Conservation (phyloP, 2,113 vertebrate species). For the Megaceryle maxima region DNA sequence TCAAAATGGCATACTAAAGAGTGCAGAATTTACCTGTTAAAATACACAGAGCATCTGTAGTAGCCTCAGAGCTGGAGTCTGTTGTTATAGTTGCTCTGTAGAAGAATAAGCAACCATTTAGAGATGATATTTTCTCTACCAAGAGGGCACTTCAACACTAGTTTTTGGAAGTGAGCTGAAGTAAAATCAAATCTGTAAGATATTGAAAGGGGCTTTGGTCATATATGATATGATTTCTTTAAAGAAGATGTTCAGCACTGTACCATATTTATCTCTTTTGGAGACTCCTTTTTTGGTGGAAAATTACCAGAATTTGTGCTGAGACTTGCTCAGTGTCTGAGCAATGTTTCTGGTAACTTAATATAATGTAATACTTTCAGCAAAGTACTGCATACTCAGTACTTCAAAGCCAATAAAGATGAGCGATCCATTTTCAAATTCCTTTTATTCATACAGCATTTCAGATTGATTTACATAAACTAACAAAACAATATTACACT, state of each 20-base stretch:
- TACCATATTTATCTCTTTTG: neutral
- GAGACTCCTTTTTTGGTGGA: constrained; percentile 3
- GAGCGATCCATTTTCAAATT: neutral
- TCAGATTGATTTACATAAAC: constrained; percentile 52
- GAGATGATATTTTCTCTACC: neutral
- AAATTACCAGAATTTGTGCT: constrained; percentile 22
- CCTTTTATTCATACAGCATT: constrained; percentile 27
- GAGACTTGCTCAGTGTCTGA: neutral
- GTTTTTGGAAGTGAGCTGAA: neutral
- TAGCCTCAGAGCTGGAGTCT: neutral
- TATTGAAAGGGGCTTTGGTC: neutral
- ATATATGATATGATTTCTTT: neutral
- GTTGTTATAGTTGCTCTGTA: neutral
- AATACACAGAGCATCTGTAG: neutral
- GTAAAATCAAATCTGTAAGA: neutral
- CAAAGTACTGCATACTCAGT: neutral
- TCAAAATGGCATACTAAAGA: neutral
- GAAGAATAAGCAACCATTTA: constrained; percentile 8
- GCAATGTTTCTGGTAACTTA: neutral
- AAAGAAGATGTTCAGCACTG: neutral
- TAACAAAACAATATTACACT: constrained; percentile 53
- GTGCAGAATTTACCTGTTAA: constrained; percentile 18
- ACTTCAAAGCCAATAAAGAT: constrained; percentile 37
- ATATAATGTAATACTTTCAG: neutral
- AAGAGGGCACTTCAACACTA: neutral